Evolutionary conservation across 2,888 invertebrate species (phyloP), one percentile per base, ranked within the genome.

Genomic region (Zaprionus lineosus): DNA sequence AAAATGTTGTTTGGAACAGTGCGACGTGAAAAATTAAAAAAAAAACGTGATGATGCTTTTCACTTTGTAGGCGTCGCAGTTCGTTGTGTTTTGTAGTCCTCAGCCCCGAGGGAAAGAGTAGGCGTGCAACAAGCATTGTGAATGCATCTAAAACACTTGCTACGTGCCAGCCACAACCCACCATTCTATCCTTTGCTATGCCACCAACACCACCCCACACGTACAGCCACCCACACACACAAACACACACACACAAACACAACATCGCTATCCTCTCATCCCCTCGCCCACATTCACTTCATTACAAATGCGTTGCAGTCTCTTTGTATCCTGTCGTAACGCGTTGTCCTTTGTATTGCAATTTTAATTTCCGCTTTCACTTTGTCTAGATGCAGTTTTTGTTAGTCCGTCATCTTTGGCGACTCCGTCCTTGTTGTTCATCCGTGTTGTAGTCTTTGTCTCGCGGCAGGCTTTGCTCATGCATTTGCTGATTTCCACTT

Each of bases 341-440:
- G 67, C 53, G 47, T 48, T 52, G 40, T 56, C 51, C 63, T 85
- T 73, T 77, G 76, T 84, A 84, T 62, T 81, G 74, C 84, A 82
- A 72, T 82, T 82, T 86, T 81, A 84, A 86, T 86, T 82, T 82
- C 81, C 86, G 86, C 66, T 77, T 82, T 77, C 78, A 84, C 82
- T 79, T 83, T 85, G 86, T 79, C 84, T 79, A 69, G 63, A 83
- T 79, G 74, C 76, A 59, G 56, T 75, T 62, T 55, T 68, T 75
- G 59, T 72, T 63, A 51, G 60, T 48, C 26, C 37, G 31, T 26
- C 50, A 39, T 48, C 63, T 34, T 37, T 21, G 28, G 53, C 19
- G 40, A 19, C 9, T 48, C 14, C 4, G 11, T 37, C 11, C 41
- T 7, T 19, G 18, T 8, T n/a, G 8, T 8, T 3, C 7, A n/a